These are phyloP conservation scores for Nasonovia ribisnigri DNA, from an alignment of 2,888 invertebrate genomes.

Conservation along the genomic window DNA sequence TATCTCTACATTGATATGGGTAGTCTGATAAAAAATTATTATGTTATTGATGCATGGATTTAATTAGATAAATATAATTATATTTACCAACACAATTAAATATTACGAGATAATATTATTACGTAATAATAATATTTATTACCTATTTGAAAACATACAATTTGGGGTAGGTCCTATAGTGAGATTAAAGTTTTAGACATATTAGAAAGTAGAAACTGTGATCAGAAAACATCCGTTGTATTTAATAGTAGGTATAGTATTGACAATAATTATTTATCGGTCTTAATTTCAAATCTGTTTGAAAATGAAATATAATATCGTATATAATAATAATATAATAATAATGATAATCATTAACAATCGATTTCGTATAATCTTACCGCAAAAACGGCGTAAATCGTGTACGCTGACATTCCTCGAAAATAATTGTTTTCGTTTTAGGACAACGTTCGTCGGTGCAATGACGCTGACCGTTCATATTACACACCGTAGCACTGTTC, in stretches of 20 bases:
- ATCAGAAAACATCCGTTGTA: neutral
- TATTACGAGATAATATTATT: neutral
- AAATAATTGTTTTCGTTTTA: neutral
- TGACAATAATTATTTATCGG: neutral
- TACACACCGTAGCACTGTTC: neutral
- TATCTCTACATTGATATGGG: neutral
- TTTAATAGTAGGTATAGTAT: neutral
- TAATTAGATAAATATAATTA: neutral
- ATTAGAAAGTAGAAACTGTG: neutral
- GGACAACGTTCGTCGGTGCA: neutral
- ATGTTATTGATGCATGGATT: neutral
- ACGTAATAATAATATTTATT: neutral
- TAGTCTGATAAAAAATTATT: neutral
- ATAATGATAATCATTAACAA: neutral
- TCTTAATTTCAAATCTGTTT: neutral
- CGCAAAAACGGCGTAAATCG: neutral
- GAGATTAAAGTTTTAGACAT: neutral
- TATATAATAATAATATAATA: neutral
- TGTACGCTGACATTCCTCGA: conserved; percentile 4
- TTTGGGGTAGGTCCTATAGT: neutral
- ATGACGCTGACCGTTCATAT: conserved; percentile 11
- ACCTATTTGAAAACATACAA: neutral
- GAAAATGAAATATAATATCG: neutral
- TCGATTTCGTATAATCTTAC: conserved; percentile 25
- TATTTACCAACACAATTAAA: neutral